Evolutionary conservation across 2,113 vertebrate genomes (phyloP).

Genomic region (Xenopus borealis): DNA sequence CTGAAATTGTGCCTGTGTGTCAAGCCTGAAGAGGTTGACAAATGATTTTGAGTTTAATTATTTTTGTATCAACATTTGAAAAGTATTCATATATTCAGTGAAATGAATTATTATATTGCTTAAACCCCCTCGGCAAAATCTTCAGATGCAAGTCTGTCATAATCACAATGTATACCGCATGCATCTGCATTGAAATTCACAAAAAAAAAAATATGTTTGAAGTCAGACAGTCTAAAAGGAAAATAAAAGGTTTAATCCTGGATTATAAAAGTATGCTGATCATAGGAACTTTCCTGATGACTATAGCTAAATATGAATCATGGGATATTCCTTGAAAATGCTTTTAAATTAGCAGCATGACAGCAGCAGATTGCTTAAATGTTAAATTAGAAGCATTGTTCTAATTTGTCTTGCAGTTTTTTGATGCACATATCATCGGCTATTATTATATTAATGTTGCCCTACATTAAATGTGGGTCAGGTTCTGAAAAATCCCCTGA

Average conservation of each 20-base stretch:
- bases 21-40: constrained; percentile 35
- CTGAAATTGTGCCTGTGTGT: constrained; percentile 18
- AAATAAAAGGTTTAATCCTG: constrained; percentile 52
- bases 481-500: not conserved
- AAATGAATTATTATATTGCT: constrained; percentile 24
- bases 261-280: constrained; percentile 48
- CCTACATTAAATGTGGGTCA: constrained; percentile 32
- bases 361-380: not conserved
- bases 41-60: constrained; percentile 48
- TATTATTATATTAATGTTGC: constrained; percentile 13
- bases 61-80: constrained; percentile 48
- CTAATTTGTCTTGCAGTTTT: not conserved
- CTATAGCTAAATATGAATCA: constrained; percentile 47
- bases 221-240: constrained; percentile 49
- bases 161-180: constrained; percentile 42
- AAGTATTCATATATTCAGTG: constrained; percentile 43
- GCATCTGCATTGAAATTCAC: constrained; percentile 51
- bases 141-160: constrained; percentile 28
- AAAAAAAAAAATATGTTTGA: constrained; percentile 41
- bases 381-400: too few relatives aligned
- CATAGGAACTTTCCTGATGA: constrained; percentile 48
- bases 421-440: not conserved
- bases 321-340: not conserved
- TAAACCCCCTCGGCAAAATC: constrained; percentile 44
- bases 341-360: not conserved